phyloP scores from a whole-genome alignment of 1,140 invertebrate species.

The Riptortus pedestris region DNA sequence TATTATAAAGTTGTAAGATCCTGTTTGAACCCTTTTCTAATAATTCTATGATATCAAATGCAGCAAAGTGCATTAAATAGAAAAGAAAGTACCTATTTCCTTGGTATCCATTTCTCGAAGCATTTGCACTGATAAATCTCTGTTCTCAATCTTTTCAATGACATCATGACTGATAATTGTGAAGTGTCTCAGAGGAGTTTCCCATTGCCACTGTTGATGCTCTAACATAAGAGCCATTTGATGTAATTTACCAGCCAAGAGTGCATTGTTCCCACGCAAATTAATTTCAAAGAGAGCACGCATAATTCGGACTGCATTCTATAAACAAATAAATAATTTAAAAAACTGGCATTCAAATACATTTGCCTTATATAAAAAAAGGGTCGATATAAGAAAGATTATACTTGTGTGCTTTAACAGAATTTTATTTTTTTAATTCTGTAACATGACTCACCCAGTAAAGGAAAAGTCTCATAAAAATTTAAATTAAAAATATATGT shows the following conservation, averaged over 20 bases:
- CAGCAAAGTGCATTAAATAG: no score
- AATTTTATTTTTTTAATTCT: no score
- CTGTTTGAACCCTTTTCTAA: no score
- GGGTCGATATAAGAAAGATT: no score
- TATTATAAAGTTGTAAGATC: no score
- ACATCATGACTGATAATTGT: conserved; percentile 63
- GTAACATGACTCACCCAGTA: no score
- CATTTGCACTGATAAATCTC: conserved; percentile 59
- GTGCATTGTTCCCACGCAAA: conserved; percentile 75
- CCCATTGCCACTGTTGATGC: conserved; percentile 75
- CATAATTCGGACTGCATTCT: conserved; percentile 84
- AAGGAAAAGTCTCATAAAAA: no score
- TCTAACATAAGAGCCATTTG: conserved; percentile 84
- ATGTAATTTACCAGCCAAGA: conserved; percentile 72
- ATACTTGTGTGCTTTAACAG: background rate
- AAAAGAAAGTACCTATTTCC: conserved; percentile 59
- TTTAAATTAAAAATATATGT: no score
- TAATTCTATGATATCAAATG: no score
- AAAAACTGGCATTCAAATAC: background rate
- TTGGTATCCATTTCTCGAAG: conserved; percentile 75
- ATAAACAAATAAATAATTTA: conserved; percentile 26
- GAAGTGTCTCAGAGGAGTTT: conserved; percentile 81
- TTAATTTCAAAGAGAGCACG: conserved; percentile 91
- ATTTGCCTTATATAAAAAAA: no score
- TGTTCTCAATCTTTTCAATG: conserved; percentile 69